Conservation (phyloP, 2,888 invertebrate species). For the Netelia melanura region DNA sequence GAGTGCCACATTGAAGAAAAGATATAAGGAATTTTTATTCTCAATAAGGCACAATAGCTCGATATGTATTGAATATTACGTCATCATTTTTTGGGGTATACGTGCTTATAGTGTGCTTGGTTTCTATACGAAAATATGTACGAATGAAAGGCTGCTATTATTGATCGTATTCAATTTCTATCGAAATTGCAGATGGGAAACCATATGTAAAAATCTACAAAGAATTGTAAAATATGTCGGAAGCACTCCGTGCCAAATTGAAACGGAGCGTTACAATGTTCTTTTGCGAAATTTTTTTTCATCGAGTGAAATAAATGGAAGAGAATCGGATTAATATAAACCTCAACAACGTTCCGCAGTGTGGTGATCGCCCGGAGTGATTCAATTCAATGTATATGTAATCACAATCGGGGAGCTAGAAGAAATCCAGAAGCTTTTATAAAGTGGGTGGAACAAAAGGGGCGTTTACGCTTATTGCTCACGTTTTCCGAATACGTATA, state of each 20-base stretch:
- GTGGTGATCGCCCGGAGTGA: background rate
- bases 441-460: slow-evolving; percentile 46
- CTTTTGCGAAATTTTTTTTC: background rate
- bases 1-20: background rate
- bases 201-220: background rate
- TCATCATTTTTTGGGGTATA: background rate
- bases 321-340: background rate
- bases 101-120: background rate
- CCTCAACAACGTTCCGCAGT: slow-evolving; percentile 10
- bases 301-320: background rate
- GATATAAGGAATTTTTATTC: slow-evolving; percentile 5
- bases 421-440: slow-evolving; percentile 41
- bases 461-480: slow-evolving; percentile 25
- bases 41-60: slow-evolving; percentile 16
- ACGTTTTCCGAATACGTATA: background rate
- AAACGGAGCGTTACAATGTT: background rate
- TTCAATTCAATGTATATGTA: slow-evolving; percentile 32
- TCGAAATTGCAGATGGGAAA: background rate
- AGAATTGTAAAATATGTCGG: no score
- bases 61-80: slow-evolving; percentile 15
- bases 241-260: background rate
- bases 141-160: slow-evolving; percentile 24
- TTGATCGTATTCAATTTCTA: slow-evolving; percentile 1
- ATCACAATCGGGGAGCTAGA: slow-evolving; percentile 22
- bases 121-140: background rate